A percentile compares a stretch with the other conserved stretches of the same genome.
phyloP scores from a whole-genome alignment of 2,797 vertebrate genomes.

The Glyptemys insculpta region DNA sequence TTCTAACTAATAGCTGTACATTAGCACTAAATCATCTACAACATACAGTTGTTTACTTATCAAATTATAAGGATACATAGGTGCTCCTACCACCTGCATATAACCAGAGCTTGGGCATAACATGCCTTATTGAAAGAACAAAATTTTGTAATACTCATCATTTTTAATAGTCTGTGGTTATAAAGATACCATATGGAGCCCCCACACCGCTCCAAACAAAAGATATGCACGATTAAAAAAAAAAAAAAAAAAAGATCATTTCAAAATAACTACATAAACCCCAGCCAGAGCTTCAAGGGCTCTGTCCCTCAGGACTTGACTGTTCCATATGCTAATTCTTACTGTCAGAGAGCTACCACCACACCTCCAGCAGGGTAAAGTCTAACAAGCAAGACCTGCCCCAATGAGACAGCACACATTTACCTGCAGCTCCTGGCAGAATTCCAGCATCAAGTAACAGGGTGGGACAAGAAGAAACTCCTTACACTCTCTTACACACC shows the following conservation, averaged over 20 bases:
- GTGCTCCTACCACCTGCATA: conserved; percentile 57
- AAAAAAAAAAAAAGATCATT: conserved; percentile 24
- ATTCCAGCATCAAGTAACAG: conserved; percentile 24
- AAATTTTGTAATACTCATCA: conserved; percentile 63
- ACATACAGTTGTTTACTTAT: conserved; percentile 65
- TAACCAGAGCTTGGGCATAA: conserved; percentile 51
- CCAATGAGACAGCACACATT: background rate
- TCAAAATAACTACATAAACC: conserved; percentile 27
- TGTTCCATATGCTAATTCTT: conserved; percentile 27
- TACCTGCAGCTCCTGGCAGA: conserved; percentile 13
- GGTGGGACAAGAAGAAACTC: conserved; percentile 28
- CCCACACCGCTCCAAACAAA: conserved; percentile 7
- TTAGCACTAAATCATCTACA: conserved; percentile 64
- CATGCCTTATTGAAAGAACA: conserved; percentile 45
- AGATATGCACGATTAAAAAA: conserved; percentile 26
- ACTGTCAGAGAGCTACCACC: conserved; percentile 32
- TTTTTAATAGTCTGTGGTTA: conserved; percentile 69
- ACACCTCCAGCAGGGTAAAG: conserved; percentile 35
- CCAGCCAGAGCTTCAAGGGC: conserved; percentile 7
- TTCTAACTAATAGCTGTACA: conserved; percentile 39
- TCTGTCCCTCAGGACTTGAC: background rate
- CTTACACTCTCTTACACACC: conserved; percentile 14
- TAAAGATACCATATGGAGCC: conserved; percentile 59
- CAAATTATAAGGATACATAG: conserved; percentile 51
- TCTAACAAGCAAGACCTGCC: conserved; percentile 30